These are phyloP conservation scores for Entomobrya multifasciata DNA, from an alignment of 2,888 invertebrate genomes.

Conservation along the genomic window DNA sequence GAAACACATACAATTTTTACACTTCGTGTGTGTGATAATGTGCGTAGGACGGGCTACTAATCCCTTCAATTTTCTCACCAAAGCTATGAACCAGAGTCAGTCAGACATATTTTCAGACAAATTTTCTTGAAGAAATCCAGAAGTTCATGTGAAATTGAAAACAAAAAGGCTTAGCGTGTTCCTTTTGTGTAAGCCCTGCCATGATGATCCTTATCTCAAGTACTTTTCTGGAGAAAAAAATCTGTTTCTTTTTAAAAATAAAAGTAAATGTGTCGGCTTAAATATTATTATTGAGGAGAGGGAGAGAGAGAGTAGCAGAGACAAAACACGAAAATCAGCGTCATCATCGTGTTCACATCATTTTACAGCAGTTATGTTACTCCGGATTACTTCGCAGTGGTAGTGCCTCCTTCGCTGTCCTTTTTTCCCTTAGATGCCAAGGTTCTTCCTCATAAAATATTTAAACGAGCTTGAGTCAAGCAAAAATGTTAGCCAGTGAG, in stretches of 20 bases:
- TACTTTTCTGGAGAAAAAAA: conserved; percentile 8
- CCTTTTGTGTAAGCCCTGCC: conserved; percentile 38
- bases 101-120: too few species aligned
- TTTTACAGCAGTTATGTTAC: neutral
- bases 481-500: conserved; percentile 22
- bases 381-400: neutral
- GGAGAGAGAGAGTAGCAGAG: conserved; percentile 25
- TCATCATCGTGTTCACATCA: conserved; percentile 5
- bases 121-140: conserved; percentile 35
- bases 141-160: conserved; percentile 68
- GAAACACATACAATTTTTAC: too few species aligned
- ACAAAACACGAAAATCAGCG: conserved; percentile 17
- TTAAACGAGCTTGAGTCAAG: neutral
- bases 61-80: conserved; percentile 39
- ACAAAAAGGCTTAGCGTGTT: conserved; percentile 66
- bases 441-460: conserved; percentile 35
- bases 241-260: neutral
- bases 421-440: neutral
- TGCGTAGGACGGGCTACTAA: conserved; percentile 22
- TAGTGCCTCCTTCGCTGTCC: neutral
- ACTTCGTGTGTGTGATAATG: neutral
- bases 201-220: conserved; percentile 60
- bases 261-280: conserved; percentile 55
- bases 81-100: neutral
- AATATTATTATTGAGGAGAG: conserved; percentile 23